These are phyloP conservation scores for Byasa hedistus DNA, from an alignment of 2,888 invertebrate genomes.

Conservation along the genomic window DNA sequence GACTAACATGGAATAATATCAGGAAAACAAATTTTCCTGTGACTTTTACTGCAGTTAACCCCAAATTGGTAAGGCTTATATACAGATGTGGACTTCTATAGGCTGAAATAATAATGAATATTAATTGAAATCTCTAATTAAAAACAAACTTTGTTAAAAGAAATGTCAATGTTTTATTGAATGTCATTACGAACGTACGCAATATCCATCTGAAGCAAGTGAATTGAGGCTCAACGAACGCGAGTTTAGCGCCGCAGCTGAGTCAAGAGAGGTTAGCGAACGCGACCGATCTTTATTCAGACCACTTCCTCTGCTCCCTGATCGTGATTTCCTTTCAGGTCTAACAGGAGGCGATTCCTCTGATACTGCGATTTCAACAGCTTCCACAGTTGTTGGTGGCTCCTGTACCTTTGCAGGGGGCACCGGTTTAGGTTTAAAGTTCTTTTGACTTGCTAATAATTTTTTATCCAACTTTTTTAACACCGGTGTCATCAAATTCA, in stretches of 20 bases:
- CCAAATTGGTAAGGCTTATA: no score
- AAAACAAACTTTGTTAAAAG: no score
- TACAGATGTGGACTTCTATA: no score
- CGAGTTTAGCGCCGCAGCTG: constrained; percentile 58
- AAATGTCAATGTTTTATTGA: no score
- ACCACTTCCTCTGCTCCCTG: constrained; percentile 45
- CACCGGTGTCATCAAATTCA: constrained; percentile 80
- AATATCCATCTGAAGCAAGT: constrained; percentile 90
- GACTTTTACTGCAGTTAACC: no score
- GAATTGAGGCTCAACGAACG: constrained; percentile 84
- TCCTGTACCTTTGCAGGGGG: constrained; percentile 60
- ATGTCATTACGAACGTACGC: constrained; percentile 79
- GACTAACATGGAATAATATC: no score
- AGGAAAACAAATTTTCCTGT: no score
- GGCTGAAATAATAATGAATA: neutral
- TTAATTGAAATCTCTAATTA: no score
- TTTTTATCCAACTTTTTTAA: constrained; percentile 74
- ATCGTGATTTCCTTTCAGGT: constrained; percentile 62
- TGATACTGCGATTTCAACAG: constrained; percentile 29
- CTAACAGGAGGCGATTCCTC: constrained; percentile 44
- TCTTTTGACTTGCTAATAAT: constrained; percentile 72
- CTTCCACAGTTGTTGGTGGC: constrained; percentile 38
- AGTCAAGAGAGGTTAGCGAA: constrained; percentile 65
- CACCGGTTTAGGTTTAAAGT: constrained; percentile 71
- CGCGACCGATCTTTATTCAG: constrained; percentile 70